These are phyloP conservation scores for Australoheros facetus DNA, from an alignment of 2,797 vertebrate species.

Conservation along the genomic window DNA sequence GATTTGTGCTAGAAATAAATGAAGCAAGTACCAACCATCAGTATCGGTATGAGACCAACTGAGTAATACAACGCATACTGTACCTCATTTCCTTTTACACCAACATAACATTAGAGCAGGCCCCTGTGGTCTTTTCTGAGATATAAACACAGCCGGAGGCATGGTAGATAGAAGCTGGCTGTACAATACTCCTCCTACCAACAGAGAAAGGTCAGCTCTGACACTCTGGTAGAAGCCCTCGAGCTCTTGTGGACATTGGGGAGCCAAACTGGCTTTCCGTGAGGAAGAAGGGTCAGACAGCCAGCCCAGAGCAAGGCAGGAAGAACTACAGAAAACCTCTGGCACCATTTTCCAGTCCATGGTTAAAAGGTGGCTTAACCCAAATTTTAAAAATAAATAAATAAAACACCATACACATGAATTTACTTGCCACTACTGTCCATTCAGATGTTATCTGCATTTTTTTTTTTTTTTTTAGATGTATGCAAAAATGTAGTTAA, in stretches of 20 bases:
- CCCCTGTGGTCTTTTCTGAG: slow-evolving; percentile 39
- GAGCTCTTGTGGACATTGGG: slow-evolving; percentile 45
- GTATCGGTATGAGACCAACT: slow-evolving; percentile 23
- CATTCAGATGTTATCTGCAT: background rate
- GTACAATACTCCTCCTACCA: slow-evolving; percentile 52
- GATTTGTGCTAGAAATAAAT: slow-evolving; percentile 47
- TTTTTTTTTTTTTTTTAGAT: background rate
- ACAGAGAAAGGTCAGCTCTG: slow-evolving; percentile 62
- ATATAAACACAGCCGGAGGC: slow-evolving; percentile 46
- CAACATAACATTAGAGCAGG: slow-evolving; percentile 33
- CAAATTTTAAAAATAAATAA: slow-evolving; percentile 1
- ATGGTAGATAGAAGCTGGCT: slow-evolving; percentile 51
- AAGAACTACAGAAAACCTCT: slow-evolving; percentile 30
- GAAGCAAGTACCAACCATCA: slow-evolving; percentile 32
- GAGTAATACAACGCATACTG: slow-evolving; percentile 39
- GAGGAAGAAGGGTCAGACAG: slow-evolving; percentile 36
- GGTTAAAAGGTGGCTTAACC: slow-evolving; percentile 20
- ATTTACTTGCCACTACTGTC: background rate
- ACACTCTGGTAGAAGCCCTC: slow-evolving; percentile 50
- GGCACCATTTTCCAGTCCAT: slow-evolving; percentile 8
- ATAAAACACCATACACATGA: background rate
- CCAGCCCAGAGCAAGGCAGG: slow-evolving; percentile 21
- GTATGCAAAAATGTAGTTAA: background rate
- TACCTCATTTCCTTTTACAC: slow-evolving; percentile 47
- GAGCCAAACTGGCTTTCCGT: slow-evolving; percentile 37